Base-by-base conservation (phyloP, 2,888 invertebrate genomes). In the Mimas tiliae region DNA sequence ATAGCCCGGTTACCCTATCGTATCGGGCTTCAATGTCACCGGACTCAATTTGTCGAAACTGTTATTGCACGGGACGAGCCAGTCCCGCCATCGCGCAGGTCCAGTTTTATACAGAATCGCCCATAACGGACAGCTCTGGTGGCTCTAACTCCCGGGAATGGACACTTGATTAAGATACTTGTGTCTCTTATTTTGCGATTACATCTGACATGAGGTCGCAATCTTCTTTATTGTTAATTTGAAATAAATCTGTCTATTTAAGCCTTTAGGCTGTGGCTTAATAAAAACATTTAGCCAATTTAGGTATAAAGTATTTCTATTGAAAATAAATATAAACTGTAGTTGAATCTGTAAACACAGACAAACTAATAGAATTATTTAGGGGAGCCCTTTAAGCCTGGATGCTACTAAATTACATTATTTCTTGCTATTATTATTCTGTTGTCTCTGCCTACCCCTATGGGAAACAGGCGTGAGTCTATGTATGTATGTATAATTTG, bases 141-240 rank as follows among this genome's bases (percentile, higher is more conserved):
- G 80, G 78, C 83, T 84, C 84, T 89, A 87, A 88, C 86, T 88
- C 89, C 84, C 75, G 73, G 78, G 84, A 91, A 91, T 91, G 88
- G 89, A 88, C 88, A 87, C 90, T 91, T 91, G 90, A 93, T 92
- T 91, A 92, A 90, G 92, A 90, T 88, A 89, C 89, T 92, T 84
- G 87, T 89, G 87, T 87, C 89, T 88, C 88, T 91, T 90, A 91
- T 90, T 88, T 85, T 80, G 86, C 87, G 89, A 91, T 91, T 89
- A 90, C 87, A 88, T 86, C 86, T 86, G 86, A 87, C 86, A 82
- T 85, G 83, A 84, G 85, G 85, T 83, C 81, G 80, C 85, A 83
- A 87, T 87, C 84, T 88, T 77, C 82, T 89, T 88, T 88, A 89
- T 84, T 85, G 87, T 86, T 86, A 88, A 86, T 85, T 86, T 80